Conservation (phyloP, 2,797 vertebrate species). For the Thalassophryne amazonica region DNA sequence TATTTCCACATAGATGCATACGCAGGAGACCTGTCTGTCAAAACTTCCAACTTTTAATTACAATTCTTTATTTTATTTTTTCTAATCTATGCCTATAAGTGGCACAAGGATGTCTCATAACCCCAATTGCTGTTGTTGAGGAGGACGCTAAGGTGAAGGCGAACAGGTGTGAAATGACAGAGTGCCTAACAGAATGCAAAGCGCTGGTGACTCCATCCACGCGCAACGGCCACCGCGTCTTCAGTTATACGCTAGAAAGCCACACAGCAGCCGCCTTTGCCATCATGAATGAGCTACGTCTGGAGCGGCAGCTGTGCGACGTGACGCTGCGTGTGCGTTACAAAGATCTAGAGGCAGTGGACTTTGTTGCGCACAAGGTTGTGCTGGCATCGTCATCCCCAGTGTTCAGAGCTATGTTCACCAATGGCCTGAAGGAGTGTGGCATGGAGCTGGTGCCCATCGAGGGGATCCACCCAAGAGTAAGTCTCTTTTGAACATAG, state of each 20-base stretch:
- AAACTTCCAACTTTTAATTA: not conserved
- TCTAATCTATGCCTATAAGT: conserved; percentile 15
- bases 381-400: conserved; percentile 92
- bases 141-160: conserved; percentile 61
- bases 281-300: conserved; percentile 92
- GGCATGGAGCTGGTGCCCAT: conserved; percentile 92
- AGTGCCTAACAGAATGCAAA: conserved; percentile 87
- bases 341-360: conserved; percentile 80
- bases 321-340: conserved; percentile 90
- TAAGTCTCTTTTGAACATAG: conserved; percentile 29
- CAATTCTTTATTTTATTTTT: conserved; percentile 21
- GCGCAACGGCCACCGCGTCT: conserved; percentile 85
- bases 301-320: conserved; percentile 88
- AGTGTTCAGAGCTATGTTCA: conserved; percentile 95
- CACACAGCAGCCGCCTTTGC: conserved; percentile 89
- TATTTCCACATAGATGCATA: conserved; percentile 14
- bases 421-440: conserved; percentile 88
- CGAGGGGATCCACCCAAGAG: conserved; percentile 90
- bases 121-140: conserved; percentile 49
- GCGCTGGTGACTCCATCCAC: conserved; percentile 93
- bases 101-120: conserved; percentile 54
- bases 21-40: not conserved
- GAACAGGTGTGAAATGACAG: conserved; percentile 68
- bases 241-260: conserved; percentile 92
- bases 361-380: conserved; percentile 92